Conservation (phyloP, 2,113 vertebrate species). For the Saiga tatarica region DNA sequence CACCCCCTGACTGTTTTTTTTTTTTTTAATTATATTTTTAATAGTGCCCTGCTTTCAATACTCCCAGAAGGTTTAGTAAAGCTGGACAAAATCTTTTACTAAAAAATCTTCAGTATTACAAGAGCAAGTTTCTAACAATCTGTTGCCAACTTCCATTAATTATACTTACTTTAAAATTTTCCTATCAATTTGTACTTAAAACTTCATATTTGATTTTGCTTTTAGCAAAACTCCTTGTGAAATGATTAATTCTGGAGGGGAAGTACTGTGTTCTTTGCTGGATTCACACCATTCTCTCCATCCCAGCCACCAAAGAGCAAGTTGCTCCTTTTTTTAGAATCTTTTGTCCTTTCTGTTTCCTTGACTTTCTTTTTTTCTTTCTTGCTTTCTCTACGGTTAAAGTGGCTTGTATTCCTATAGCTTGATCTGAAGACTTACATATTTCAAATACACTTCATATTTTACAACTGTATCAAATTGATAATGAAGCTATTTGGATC, state of each 20-base stretch:
- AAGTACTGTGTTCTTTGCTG: background rate
- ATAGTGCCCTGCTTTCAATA: background rate
- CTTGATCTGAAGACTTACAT: background rate
- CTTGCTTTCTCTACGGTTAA: background rate
- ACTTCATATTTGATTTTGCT: background rate
- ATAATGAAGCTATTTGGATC: background rate
- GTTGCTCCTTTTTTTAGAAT: background rate
- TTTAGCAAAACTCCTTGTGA: background rate
- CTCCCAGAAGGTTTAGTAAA: background rate
- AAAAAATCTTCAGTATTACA: background rate
- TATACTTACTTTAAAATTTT: background rate
- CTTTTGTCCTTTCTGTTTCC: background rate
- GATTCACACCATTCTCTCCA: background rate
- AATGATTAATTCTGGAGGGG: background rate
- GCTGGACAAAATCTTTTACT: background rate
- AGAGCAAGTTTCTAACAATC: background rate
- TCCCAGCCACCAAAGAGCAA: background rate
- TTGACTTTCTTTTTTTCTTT: background rate
- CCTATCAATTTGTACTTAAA: background rate
- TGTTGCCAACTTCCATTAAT: background rate
- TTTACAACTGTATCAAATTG: background rate
- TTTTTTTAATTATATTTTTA: background rate
- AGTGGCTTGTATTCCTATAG: background rate
- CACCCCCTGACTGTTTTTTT: no score
- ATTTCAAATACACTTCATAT: background rate